Conservation (phyloP, 2,797 vertebrate species). For the Prionace glauca region DNA sequence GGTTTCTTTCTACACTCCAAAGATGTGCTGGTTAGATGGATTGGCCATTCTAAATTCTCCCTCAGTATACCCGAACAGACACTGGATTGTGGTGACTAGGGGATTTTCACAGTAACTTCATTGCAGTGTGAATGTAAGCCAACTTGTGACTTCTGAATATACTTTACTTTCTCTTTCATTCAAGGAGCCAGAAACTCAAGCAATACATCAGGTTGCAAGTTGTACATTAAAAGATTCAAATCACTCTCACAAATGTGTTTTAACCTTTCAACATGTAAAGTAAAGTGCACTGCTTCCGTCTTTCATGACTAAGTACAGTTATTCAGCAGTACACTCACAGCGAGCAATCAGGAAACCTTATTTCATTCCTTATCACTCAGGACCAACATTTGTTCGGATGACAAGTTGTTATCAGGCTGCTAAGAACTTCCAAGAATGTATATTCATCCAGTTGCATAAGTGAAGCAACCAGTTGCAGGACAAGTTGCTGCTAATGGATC, state of each 20-base stretch:
- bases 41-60: no score
- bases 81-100: no score
- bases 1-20: no score
- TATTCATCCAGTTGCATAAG: not conserved
- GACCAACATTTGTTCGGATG: not conserved
- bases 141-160: no score
- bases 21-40: no score
- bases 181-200: not conserved
- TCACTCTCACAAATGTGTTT: not conserved
- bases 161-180: no score
- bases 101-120: no score
- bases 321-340: not conserved
- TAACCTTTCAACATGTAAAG: not conserved
- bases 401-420: not conserved
- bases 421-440: not conserved
- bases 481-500: not conserved
- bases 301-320: not conserved
- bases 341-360: not conserved
- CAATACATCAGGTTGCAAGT: not conserved
- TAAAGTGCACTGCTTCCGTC: not conserved
- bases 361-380: conserved; percentile 21
- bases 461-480: not conserved
- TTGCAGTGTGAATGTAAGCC: no score
- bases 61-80: no score
- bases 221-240: not conserved